Evolutionary conservation across 37 sponge, comb jelly and placozoan genomes (phyloP), one percentile per base, ranked within the genome.

Genomic region (Cliona cf. orientalis): DNA sequence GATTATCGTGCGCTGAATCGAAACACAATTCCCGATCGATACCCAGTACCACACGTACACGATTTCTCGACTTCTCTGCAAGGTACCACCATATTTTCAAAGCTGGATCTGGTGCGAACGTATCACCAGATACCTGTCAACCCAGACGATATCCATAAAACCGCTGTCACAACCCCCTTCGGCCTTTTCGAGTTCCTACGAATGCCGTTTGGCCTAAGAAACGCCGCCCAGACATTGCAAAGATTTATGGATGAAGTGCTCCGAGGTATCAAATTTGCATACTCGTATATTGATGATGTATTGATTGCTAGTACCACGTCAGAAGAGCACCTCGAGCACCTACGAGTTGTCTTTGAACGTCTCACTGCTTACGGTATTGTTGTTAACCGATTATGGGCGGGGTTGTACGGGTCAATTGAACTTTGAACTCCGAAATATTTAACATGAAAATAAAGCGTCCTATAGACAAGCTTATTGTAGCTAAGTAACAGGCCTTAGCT

Each of bases 1-100:
- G 91, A 86, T 62, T 91, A 91, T 67, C 76, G 87, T n/a, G 86
- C 91, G 19, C 73, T 91, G 28, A 91, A 91, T 75, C 71, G 53
- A 22, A 25, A 28, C 46, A 84, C 90, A 49, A 38, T 70, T 11
- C 80, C 87, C 1, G 92, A 91, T 58, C 25, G 79, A 17, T 86
- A 91, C 46, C 86, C 87, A 5, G 71, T 86, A 35, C 80, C 91
- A 0, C 91, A 86, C 59, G 64, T 86, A 9, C 87, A 81, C 28
- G 82, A 90, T 39, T 90, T 84, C 72, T 70, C 81, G 3, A 43
- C 69, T 17, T 83, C 64, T 1, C 75, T 82, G 73, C 69, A 69
- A 80, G 2, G 84, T 72, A 45, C 85, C 74, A 90, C 80, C 46
- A 76, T 84, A 29, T 90, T 80, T 57, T 84, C 80, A 23, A 84